phyloP scores from a whole-genome alignment of 2,888 invertebrate genomes.

The Buathra laborator region DNA sequence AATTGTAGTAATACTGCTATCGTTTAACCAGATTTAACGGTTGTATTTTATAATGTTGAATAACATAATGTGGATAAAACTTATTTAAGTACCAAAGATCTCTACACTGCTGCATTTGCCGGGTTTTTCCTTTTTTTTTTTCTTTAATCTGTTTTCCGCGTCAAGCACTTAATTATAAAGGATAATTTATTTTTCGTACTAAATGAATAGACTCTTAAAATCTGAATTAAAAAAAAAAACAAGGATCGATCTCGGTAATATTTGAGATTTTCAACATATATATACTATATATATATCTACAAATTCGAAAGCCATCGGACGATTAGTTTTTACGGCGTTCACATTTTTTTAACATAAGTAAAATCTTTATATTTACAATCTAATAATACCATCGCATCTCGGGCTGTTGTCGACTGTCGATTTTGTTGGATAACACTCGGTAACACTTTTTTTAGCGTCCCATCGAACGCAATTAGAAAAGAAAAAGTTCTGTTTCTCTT shows the following conservation, averaged over 20 bases:
- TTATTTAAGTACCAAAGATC: conserved; percentile 69
- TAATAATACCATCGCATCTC: conserved; percentile 45
- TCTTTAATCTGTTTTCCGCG: conserved; percentile 35
- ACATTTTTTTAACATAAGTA: conserved; percentile 40
- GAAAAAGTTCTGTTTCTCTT: conserved; percentile 24
- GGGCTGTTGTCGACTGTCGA: conserved; percentile 12
- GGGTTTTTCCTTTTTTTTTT: conserved; percentile 22
- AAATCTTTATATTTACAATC: conserved; percentile 51
- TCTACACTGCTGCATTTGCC: conserved; percentile 56
- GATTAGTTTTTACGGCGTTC: conserved; percentile 26
- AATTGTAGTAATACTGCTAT: conserved; percentile 70
- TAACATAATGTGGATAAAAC: conserved; percentile 60
- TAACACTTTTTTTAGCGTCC: conserved; percentile 8
- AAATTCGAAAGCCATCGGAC: conserved; percentile 7
- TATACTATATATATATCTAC: background rate
- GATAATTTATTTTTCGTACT: conserved; percentile 7
- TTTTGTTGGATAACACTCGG: conserved; percentile 15
- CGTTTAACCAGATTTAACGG: conserved; percentile 58
- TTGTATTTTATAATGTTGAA: conserved; percentile 59
- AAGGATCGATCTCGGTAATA: conserved; percentile 18
- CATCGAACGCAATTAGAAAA: conserved; percentile 20
- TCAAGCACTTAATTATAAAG: conserved; percentile 27
- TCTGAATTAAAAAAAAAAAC: conserved; percentile 29
- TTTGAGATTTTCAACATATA: background rate
- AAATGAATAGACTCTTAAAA: conserved; percentile 14